Evolutionary conservation across 2,797 vertebrate species (phyloP).

Genomic region (Danio kyathit): DNA sequence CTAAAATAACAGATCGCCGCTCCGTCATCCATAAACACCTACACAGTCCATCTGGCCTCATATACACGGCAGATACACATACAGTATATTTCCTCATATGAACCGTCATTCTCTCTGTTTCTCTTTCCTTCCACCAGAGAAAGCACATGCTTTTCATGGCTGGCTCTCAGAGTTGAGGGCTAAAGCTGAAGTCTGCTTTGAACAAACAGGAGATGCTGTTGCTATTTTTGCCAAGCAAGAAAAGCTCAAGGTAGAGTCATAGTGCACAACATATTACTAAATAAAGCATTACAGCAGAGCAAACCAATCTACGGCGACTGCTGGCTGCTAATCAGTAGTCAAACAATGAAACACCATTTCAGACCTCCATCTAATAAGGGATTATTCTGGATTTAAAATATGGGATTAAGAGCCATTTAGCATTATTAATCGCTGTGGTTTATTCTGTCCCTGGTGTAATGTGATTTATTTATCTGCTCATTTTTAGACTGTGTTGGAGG

Average conservation of each 20-base stretch:
- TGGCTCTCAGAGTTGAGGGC: conserved; percentile 85
- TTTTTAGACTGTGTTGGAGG: conserved; percentile 81
- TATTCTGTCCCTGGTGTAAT: background rate
- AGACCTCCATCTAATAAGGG: background rate
- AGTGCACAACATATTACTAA: background rate
- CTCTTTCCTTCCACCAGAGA: conserved; percentile 75
- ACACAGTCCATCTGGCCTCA: conserved; percentile 71
- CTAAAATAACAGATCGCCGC: conserved; percentile 74
- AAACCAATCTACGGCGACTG: conserved; percentile 7
- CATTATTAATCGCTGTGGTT: conserved; percentile 28
- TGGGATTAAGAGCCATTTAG: conserved; percentile 21
- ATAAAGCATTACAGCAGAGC: background rate
- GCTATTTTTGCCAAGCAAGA: conserved; percentile 82
- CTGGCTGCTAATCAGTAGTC: background rate
- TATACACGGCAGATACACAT: background rate
- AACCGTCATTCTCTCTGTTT: conserved; percentile 9
- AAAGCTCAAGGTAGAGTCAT: conserved; percentile 84
- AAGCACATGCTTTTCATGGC: conserved; percentile 87
- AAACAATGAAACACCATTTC: conserved; percentile 3
- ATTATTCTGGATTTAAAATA: conserved; percentile 17
- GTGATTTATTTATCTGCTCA: conserved; percentile 6
- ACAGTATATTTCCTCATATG: conserved; percentile 10
- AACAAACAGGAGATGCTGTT: conserved; percentile 84
- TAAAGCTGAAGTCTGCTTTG: conserved; percentile 82
- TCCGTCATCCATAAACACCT: conserved; percentile 71